These are phyloP conservation scores for Alaudala cheleensis DNA, from an alignment of 2,113 vertebrate genomes.

Conservation along the genomic window DNA sequence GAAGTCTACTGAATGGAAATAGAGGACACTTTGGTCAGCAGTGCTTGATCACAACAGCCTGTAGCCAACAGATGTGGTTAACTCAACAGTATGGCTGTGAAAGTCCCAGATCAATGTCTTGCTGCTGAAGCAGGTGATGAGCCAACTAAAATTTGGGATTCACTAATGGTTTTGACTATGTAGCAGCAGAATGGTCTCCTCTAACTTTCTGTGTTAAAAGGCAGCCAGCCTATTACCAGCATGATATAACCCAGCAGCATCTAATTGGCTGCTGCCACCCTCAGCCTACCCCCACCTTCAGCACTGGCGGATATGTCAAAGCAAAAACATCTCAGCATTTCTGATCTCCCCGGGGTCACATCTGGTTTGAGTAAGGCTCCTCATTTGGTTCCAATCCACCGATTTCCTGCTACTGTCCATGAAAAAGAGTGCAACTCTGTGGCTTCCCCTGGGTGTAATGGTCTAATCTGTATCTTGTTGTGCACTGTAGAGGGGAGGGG, in stretches of 20 bases:
- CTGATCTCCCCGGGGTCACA: constrained; percentile 55
- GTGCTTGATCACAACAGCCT: not conserved
- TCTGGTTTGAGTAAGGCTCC: constrained; percentile 68
- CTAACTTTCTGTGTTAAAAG: not conserved
- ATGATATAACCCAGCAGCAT: constrained; percentile 6
- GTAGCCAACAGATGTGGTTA: not conserved
- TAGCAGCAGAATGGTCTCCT: not conserved
- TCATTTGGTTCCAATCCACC: constrained; percentile 76
- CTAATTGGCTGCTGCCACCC: constrained; percentile 19
- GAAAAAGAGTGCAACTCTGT: constrained; percentile 62
- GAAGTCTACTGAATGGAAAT: not conserved
- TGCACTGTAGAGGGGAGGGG: constrained; percentile 35
- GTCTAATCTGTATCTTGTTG: constrained; percentile 69
- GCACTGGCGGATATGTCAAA: constrained; percentile 34
- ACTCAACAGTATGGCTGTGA: not conserved
- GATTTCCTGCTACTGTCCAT: constrained; percentile 79
- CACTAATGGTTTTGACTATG: not conserved
- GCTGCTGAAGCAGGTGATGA: not conserved
- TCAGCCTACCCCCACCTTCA: constrained; percentile 22
- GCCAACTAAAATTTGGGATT: not conserved
- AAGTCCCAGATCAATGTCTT: not conserved
- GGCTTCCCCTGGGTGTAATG: constrained; percentile 62
- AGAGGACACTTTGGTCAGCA: not conserved
- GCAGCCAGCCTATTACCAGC: not conserved
- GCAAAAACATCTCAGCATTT: constrained; percentile 60